Base-by-base conservation (phyloP, 2,113 vertebrate species). In the Siniperca chuatsi region DNA sequence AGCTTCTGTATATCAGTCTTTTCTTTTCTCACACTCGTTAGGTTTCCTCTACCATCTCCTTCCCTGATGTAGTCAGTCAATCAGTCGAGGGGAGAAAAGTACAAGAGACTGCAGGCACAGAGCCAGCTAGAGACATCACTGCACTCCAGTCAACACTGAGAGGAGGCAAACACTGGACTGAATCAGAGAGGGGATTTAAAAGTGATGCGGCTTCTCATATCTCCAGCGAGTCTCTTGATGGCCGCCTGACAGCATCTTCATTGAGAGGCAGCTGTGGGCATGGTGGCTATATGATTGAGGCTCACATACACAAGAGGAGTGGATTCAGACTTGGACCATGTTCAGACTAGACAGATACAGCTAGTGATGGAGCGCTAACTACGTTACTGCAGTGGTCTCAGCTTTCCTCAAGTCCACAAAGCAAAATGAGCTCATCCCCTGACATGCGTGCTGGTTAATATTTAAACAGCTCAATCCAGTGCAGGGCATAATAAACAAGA, bases 391-490 rank as follows among this genome's bases (percentile, higher is more conserved):
- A 90, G 87, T 75, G 76, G 89, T 83, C 86, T 92, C 85, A 75
- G 84, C 79, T 95, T 91, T 90, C 88, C 64, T 78, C 46, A 58
- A 65, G 79, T 73, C 86, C 55, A 79, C 65, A 69, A 77, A 87
- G 81, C 67, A 65, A 87, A 82, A 80, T 68, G 79, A 84, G 83
- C 87, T 84, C 87, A 83, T 82, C 61, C 77, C 77, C 83, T 75
- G 86, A 93, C 87, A 91, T 76, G 81, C 33, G 46, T 74, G 35
- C 81, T 71, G 67, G 64, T 94, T 93, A 91, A 94, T 94, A 94
- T 94, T 95, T 92, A 85, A 95, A 89, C 78, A 90, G 80, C 37
- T 80, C 52, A 61, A 66, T 83, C 71, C 62, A 74, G 75, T 44
- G 77, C 71, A 79, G 55, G 65, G 75, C 84, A 65, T 75, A 84